These are phyloP conservation scores for Sitophilus oryzae DNA, from an alignment of 1,140 invertebrate species.

Conservation along the genomic window DNA sequence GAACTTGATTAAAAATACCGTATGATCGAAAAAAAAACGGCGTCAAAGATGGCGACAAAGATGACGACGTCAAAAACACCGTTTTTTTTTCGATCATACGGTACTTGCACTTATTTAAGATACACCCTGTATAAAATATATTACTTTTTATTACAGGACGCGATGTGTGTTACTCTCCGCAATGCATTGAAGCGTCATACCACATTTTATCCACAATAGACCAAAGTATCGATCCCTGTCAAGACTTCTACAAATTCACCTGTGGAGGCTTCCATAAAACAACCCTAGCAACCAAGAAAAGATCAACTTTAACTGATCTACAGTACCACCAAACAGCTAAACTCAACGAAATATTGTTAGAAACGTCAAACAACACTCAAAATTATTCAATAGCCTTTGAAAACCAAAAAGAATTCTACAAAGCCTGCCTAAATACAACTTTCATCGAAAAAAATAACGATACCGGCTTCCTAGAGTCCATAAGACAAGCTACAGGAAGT, in stretches of 20 bases:
- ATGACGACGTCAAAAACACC: too few relatives aligned
- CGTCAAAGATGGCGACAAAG: too few relatives aligned
- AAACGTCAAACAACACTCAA: background rate
- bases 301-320: constrained; percentile 10
- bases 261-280: constrained; percentile 53
- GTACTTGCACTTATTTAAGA: too few relatives aligned
- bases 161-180: constrained; percentile 10
- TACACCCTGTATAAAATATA: background rate
- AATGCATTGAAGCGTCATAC: constrained; percentile 44
- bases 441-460: constrained; percentile 65
- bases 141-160: constrained; percentile 3
- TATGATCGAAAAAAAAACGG: too few relatives aligned
- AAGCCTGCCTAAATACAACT: constrained; percentile 74
- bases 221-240: constrained; percentile 59
- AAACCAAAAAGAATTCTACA: constrained; percentile 70
- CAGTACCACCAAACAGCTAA: constrained; percentile 7
- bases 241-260: constrained; percentile 72
- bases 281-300: constrained; percentile 5
- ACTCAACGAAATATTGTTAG: constrained; percentile 23
- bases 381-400: constrained; percentile 9
- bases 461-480: constrained; percentile 58
- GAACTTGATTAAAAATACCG: too few relatives aligned
- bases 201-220: constrained; percentile 53
- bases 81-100: too few relatives aligned
- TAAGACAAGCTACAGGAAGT: constrained; percentile 66